These are phyloP conservation scores for Syngnathus scovelli DNA, from an alignment of 2,113 vertebrate genomes.

Conservation along the genomic window DNA sequence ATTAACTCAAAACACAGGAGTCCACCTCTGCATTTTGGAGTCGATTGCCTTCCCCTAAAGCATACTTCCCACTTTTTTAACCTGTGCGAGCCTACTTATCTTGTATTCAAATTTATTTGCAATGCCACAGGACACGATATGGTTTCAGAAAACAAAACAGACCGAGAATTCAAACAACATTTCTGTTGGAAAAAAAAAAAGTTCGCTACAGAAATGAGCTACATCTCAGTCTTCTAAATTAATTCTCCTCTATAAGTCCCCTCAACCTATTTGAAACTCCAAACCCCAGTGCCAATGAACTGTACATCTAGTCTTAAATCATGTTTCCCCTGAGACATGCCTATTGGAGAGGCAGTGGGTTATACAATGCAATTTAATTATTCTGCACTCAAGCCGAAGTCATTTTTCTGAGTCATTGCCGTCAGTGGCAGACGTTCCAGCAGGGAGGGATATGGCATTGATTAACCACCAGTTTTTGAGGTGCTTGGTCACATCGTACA, in stretches of 20 bases:
- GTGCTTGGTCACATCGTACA: background rate
- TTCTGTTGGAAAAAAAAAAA: background rate
- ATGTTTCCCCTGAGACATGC: slow-evolving; percentile 8
- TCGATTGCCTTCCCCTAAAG: no score
- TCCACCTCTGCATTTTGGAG: no score
- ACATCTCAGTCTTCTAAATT: background rate
- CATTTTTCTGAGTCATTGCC: slow-evolving; percentile 18
- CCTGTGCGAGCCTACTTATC: no score
- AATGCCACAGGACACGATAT: no score
- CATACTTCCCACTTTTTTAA: no score
- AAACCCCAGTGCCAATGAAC: background rate
- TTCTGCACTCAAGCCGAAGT: slow-evolving; percentile 4
- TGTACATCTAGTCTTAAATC: background rate
- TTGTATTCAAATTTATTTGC: no score
- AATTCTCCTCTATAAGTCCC: no score
- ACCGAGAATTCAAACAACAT: no score
- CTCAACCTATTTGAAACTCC: background rate
- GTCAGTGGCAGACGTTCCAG: slow-evolving; percentile 9
- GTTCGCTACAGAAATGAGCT: background rate
- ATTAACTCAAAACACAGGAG: no score
- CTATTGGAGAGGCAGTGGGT: slow-evolving; percentile 6
- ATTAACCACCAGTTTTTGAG: slow-evolving; percentile 18
- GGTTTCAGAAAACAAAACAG: no score
- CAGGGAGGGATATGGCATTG: slow-evolving; percentile 6
- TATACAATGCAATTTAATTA: slow-evolving; percentile 12